A percentile compares a stretch with the other conserved stretches of the same genome.
Conservation (phyloP, 2,113 vertebrate species). For the Monarcha castaneiventris region DNA sequence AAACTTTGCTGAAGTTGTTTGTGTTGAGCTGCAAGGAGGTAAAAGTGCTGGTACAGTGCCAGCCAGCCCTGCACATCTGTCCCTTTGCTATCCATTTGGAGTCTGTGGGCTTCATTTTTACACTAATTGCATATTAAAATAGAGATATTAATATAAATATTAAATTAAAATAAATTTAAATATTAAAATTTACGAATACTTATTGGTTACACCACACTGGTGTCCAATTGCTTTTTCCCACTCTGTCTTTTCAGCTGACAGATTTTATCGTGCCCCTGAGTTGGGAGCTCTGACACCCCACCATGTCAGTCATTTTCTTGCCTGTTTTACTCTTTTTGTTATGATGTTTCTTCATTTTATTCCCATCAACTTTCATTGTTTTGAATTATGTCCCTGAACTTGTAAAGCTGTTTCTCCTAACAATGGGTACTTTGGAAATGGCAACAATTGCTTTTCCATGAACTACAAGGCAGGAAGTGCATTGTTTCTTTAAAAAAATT, state of each 20-base stretch:
- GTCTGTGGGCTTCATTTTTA: not conserved
- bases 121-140: not conserved
- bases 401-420: conserved; percentile 50
- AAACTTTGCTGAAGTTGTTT: not conserved
- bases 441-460: conserved; percentile 48
- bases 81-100: not conserved
- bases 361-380: conserved; percentile 64
- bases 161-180: too few species aligned
- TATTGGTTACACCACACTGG: not conserved
- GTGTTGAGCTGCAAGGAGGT: not conserved
- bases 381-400: conserved; percentile 64
- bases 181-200: conserved; percentile 14
- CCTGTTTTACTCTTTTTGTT: conserved; percentile 42
- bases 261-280: not conserved
- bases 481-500: conserved; percentile 59
- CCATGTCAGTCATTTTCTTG: not conserved
- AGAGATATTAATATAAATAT: not conserved
- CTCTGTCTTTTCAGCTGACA: not conserved
- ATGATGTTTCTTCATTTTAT: conserved; percentile 56
- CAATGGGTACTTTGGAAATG: conserved; percentile 52
- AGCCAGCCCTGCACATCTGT: not conserved
- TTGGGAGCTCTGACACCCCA: not conserved
- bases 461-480: conserved; percentile 48
- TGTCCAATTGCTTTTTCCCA: not conserved
- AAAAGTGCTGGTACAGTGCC: not conserved